These are phyloP conservation scores for Smittia aterrima DNA, from an alignment of 2,888 invertebrate genomes.

Conservation along the genomic window DNA sequence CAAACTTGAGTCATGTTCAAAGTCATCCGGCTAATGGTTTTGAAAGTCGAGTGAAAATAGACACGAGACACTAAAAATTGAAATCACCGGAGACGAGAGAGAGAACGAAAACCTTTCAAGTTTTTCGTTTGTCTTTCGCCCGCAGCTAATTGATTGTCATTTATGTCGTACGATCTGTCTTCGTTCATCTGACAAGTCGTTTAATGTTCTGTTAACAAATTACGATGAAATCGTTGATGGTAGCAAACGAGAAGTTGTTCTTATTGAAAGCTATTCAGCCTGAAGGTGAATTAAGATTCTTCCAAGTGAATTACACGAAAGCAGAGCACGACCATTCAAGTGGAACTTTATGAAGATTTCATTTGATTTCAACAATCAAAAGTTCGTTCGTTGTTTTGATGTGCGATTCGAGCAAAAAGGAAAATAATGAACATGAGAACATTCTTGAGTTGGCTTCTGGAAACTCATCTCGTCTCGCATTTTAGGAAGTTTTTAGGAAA, in stretches of 20 bases:
- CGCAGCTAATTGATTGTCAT: not conserved
- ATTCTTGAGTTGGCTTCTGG: not conserved
- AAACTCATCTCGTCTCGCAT: not conserved
- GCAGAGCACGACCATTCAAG: not conserved
- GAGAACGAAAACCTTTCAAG: not conserved
- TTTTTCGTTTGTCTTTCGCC: not conserved
- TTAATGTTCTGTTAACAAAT: not conserved
- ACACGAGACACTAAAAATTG: not conserved
- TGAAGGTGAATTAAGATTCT: conserved; percentile 2
- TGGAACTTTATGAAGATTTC: not conserved
- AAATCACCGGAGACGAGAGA: not conserved
- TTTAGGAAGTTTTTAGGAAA: not conserved
- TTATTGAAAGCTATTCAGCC: not conserved
- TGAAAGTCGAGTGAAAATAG: not conserved
- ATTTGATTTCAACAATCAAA: not conserved
- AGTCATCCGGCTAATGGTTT: conserved; percentile 7
- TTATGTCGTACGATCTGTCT: not conserved
- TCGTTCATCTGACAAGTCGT: not conserved
- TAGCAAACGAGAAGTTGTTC: not conserved
- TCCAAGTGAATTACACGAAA: not conserved
- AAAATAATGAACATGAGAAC: not conserved
- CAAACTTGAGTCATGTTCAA: not conserved
- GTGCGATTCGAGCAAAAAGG: not conserved
- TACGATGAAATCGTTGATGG: not conserved
- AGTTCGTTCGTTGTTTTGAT: not conserved